Conservation (phyloP, 1,140 invertebrate genomes). For the Coelopa frigida region DNA sequence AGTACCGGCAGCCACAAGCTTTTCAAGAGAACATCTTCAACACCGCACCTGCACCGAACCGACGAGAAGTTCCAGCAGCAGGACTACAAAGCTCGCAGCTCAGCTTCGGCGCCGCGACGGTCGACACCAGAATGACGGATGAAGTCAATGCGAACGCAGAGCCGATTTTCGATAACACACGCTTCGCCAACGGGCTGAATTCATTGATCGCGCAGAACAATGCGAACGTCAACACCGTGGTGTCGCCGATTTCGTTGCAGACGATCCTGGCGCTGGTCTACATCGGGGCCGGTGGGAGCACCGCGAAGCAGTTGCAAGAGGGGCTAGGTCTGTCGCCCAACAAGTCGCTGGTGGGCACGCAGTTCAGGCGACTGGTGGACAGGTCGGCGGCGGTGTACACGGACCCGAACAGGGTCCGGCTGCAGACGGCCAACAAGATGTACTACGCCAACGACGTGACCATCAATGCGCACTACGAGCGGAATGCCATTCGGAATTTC, state of each 20-base stretch:
- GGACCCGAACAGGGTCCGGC: conserved; percentile 8
- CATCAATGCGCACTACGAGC: conserved; percentile 12
- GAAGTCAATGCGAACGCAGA: conserved; percentile 29
- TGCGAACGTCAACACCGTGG: no score
- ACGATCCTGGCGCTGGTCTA: conserved; percentile 23
- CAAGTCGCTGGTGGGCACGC: neutral
- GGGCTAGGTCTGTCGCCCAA: conserved; percentile 11
- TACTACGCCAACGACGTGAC: conserved; percentile 17
- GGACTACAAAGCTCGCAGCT: no score
- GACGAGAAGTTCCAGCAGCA: no score
- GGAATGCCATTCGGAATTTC: conserved; percentile 12
- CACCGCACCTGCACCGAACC: no score
- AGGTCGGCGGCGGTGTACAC: neutral
- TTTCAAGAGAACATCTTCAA: no score
- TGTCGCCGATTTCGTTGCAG: conserved; percentile 32
- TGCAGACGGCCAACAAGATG: conserved; percentile 27
- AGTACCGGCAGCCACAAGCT: no score
- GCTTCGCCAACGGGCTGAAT: no score
- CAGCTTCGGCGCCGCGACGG: no score
- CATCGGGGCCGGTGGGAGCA: conserved; percentile 17
- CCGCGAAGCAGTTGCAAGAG: conserved; percentile 14
- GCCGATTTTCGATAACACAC: conserved; percentile 17
- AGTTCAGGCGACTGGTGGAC: neutral
- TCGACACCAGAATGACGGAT: no score
- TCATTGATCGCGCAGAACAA: no score